phyloP scores from a whole-genome alignment of 2,113 vertebrate genomes.

The Elaphurus davidianus region DNA sequence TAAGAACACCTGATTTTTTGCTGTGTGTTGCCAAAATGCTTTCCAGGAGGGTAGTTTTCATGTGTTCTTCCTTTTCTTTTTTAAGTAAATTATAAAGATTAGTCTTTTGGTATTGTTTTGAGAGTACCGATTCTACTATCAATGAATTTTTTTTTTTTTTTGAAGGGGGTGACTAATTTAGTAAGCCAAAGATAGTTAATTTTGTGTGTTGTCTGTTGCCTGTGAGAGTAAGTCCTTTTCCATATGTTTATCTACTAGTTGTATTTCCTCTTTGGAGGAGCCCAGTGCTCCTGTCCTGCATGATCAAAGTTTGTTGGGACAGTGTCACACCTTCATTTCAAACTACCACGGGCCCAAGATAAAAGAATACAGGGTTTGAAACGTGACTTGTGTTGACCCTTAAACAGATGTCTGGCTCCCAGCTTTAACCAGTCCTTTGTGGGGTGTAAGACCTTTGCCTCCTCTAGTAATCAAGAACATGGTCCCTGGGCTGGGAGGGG shows the following conservation, averaged over 20 bases:
- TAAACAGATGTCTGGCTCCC: neutral
- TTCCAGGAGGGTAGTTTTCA: neutral
- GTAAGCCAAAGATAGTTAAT: slow-evolving; percentile 15
- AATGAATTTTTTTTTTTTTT: neutral
- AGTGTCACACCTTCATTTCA: slow-evolving; percentile 30
- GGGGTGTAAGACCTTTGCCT: neutral
- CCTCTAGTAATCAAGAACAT: neutral
- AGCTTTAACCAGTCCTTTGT: neutral
- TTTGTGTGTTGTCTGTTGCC: neutral
- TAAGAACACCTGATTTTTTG: neutral
- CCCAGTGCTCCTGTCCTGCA: neutral
- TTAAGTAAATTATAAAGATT: neutral
- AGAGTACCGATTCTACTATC: neutral
- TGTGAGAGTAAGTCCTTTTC: slow-evolving; percentile 17
- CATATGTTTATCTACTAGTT: neutral
- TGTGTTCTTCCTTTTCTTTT: neutral
- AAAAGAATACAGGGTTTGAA: neutral
- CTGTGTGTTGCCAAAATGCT: neutral
- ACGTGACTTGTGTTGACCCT: neutral
- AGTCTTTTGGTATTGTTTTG: slow-evolving; percentile 24
- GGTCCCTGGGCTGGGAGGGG: neutral
- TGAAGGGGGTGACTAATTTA: neutral
- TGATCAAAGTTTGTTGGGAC: neutral
- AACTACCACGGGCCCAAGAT: neutral
- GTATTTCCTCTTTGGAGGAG: neutral